Conservation (phyloP, 2,888 invertebrate genomes). For the Drosophila mercatorum region DNA sequence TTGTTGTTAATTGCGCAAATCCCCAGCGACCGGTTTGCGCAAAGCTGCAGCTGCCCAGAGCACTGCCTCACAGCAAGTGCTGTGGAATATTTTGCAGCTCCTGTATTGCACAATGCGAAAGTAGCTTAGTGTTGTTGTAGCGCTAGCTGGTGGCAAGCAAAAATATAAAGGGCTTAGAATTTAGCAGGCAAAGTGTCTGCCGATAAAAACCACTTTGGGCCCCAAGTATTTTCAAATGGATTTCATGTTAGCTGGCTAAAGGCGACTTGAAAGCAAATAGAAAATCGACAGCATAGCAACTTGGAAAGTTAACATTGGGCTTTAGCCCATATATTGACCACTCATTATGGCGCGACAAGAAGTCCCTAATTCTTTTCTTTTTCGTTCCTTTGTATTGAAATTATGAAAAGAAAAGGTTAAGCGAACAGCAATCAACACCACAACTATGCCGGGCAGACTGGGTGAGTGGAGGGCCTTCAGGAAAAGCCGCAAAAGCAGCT, state of each 20-base stretch:
- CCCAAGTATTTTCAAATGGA: slow-evolving; percentile 42
- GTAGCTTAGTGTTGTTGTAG: slow-evolving; percentile 35
- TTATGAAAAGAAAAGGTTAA: slow-evolving; percentile 46
- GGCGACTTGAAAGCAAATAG: slow-evolving; percentile 20
- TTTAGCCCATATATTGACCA: slow-evolving; percentile 16
- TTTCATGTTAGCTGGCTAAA: slow-evolving; percentile 32
- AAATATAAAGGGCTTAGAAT: slow-evolving; percentile 33
- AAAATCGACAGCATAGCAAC: slow-evolving; percentile 29
- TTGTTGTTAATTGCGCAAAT: slow-evolving; percentile 53
- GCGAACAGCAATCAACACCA: slow-evolving; percentile 46
- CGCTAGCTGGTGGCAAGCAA: not conserved
- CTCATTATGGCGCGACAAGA: slow-evolving; percentile 58
- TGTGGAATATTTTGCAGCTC: slow-evolving; percentile 17
- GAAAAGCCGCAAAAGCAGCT: slow-evolving; percentile 50
- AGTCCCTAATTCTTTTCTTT: slow-evolving; percentile 1
- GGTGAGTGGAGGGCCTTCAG: slow-evolving; percentile 13
- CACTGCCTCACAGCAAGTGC: slow-evolving; percentile 13
- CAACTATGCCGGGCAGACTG: slow-evolving; percentile 16
- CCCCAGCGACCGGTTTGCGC: slow-evolving; percentile 41
- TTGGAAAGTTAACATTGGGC: slow-evolving; percentile 15
- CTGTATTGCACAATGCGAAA: slow-evolving; percentile 24
- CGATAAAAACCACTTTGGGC: slow-evolving; percentile 23
- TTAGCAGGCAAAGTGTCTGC: slow-evolving; percentile 33
- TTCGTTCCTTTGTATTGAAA: slow-evolving; percentile 24
- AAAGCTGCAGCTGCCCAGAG: slow-evolving; percentile 45